Evolutionary conservation across 2,888 invertebrate genomes (phyloP).

Genomic region (Perithous albicinctus): DNA sequence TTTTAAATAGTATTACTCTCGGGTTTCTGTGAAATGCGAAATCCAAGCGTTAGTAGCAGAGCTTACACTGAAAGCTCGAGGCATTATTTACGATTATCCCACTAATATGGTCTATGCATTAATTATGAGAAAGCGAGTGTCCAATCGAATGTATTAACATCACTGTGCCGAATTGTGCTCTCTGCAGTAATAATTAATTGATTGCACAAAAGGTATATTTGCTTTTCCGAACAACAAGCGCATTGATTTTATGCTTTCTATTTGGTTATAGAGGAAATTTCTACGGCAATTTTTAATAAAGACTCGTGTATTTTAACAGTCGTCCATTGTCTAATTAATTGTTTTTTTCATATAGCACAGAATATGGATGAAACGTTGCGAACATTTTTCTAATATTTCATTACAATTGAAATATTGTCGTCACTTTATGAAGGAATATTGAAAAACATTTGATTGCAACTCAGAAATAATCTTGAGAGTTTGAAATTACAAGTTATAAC

Average conservation of each 20-base stretch:
- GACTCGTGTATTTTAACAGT: not conserved
- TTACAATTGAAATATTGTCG: no score
- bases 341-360: no score
- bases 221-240: not conserved
- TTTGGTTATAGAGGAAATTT: not conserved
- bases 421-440: no score
- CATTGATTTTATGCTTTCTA: not conserved
- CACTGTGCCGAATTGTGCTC: not conserved
- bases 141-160: slow-evolving; percentile 22
- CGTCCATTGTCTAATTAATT: no score
- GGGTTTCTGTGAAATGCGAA: not conserved
- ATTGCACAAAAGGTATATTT: not conserved
- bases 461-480: no score
- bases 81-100: slow-evolving; percentile 53
- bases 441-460: no score
- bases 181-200: slow-evolving; percentile 11
- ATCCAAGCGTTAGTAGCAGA: slow-evolving; percentile 2
- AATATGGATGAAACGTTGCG: no score
- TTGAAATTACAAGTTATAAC: no score
- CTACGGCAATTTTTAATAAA: no score
- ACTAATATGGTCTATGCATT: slow-evolving; percentile 38
- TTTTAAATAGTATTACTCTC: not conserved
- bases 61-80: slow-evolving; percentile 13
- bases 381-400: no score
- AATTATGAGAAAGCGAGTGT: slow-evolving; percentile 42